Conservation (phyloP, 2,888 invertebrate genomes). For the Volucella inflata region DNA sequence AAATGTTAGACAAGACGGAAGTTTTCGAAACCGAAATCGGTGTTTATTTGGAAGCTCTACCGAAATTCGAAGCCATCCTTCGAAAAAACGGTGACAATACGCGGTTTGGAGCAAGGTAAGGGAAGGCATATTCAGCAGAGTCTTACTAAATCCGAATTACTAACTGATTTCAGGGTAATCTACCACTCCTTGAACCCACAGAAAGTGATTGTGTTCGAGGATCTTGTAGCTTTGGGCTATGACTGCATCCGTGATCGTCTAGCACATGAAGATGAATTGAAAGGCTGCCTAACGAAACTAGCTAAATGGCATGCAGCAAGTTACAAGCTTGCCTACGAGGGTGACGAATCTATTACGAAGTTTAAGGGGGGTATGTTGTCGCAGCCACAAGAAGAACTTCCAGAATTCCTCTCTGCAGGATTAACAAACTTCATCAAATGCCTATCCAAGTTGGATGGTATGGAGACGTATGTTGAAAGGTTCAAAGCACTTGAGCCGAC, state of each 20-base stretch:
- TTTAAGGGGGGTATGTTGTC: slow-evolving; percentile 22
- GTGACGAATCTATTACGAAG: slow-evolving; percentile 24
- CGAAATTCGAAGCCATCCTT: slow-evolving; percentile 73
- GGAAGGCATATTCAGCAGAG: background rate
- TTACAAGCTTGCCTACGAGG: slow-evolving; percentile 60
- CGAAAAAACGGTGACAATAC: slow-evolving; percentile 68
- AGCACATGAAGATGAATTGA: slow-evolving; percentile 49
- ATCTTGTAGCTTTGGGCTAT: slow-evolving; percentile 64
- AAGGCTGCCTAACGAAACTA: slow-evolving; percentile 65
- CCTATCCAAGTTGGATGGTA: slow-evolving; percentile 17
- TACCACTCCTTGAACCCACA: slow-evolving; percentile 38
- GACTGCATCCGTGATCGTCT: slow-evolving; percentile 59
- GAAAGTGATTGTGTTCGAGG: slow-evolving; percentile 68
- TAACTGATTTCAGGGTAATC: slow-evolving; percentile 36
- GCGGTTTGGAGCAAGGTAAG: slow-evolving; percentile 68
- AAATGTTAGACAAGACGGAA: slow-evolving; percentile 42
- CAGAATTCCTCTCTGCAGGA: slow-evolving; percentile 12
- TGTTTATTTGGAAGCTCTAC: slow-evolving; percentile 71
- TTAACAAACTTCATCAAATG: slow-evolving; percentile 9
- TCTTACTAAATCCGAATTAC: background rate
- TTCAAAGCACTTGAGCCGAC: slow-evolving; percentile 10
- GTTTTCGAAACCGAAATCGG: slow-evolving; percentile 74
- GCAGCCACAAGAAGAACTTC: slow-evolving; percentile 22
- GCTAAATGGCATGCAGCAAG: slow-evolving; percentile 76
- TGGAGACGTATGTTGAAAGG: slow-evolving; percentile 22